Conservation (phyloP, 2,113 vertebrate species). For the Xiphophorus hellerii region DNA sequence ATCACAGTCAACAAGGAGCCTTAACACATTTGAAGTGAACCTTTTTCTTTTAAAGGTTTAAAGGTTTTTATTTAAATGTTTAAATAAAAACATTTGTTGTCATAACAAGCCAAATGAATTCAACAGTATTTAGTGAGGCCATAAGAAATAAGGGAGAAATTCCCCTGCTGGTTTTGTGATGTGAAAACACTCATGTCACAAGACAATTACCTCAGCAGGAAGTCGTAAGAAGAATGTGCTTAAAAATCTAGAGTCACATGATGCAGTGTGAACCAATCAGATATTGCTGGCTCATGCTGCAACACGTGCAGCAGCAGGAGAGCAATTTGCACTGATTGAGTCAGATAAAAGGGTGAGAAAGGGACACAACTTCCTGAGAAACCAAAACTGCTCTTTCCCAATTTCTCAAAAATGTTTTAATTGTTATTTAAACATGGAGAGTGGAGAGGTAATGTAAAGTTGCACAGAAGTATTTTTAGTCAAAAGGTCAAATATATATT, state of each 20-base stretch:
- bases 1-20: background rate
- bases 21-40: background rate
- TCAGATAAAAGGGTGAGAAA: background rate
- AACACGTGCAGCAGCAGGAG: conserved; percentile 14
- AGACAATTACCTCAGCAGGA: conserved; percentile 74
- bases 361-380: background rate
- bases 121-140: background rate
- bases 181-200: conserved; percentile 57
- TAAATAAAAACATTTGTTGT: background rate
- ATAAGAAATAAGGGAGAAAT: conserved; percentile 43
- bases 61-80: too few species aligned
- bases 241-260: conserved; percentile 59
- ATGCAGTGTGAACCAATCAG: conserved; percentile 44
- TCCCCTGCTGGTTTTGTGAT: conserved; percentile 36
- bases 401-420: background rate
- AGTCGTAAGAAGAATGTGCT: conserved; percentile 47
- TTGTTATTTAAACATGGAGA: too few species aligned
- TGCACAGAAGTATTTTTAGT: background rate
- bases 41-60: background rate
- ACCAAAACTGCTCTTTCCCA: background rate
- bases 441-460: background rate
- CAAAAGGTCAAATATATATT: background rate
- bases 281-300: conserved; percentile 38
- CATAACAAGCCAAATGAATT: background rate
- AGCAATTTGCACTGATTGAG: conserved; percentile 3